Base-by-base conservation (phyloP, 1,140 invertebrate species). In the Eumaeus atala region DNA sequence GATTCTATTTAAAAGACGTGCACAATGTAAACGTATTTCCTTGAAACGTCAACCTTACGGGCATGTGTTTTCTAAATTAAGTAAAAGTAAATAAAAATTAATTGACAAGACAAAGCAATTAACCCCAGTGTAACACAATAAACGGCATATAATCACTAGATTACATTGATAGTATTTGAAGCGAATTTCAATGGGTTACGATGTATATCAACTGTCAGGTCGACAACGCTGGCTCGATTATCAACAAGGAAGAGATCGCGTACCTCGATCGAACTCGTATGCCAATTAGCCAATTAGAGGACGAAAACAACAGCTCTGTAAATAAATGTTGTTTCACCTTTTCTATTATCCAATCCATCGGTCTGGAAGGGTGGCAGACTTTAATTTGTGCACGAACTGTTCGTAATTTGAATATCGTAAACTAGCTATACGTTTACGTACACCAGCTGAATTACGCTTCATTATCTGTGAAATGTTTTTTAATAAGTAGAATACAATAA, bases 201-300 rank as follows among this genome's bases (percentile, higher is more conserved):
- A 83, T 81, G 82, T 63, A 65, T 70, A 80, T 81, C 77, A 67
- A 70, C 79, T 77, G n/a, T 77, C 76, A 80, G 67, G 53, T 61
- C 71, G 67, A 73, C 78, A 64, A 62, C 55, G 50, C 62, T n/a
- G n/a, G n/a, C n/a, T 59, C 65, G 67, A 79, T 76, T 81, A 83
- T 83, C 74, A 59, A 75, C 67, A 59, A 76, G 77, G 78, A 77
- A 84, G 78, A 66, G 78, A 85, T 85, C 73, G 73, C 64, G 62
- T 64, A n/a, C n/a, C 59, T 64, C 55, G 74, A 85, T 81, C 74
- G 76, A 77, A 76, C 77, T 61, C 67, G 77, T 78, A 80, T 79
- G 77, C 79, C 82, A 85, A 85, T 85, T 85, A 85, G 82, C 78
- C 78, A 84, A 85, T 84, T 84, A 85, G 80, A 83, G 76, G 64